These are phyloP conservation scores for Centropyge bicolor DNA, from an alignment of 2,797 vertebrate species.

Conservation along the genomic window DNA sequence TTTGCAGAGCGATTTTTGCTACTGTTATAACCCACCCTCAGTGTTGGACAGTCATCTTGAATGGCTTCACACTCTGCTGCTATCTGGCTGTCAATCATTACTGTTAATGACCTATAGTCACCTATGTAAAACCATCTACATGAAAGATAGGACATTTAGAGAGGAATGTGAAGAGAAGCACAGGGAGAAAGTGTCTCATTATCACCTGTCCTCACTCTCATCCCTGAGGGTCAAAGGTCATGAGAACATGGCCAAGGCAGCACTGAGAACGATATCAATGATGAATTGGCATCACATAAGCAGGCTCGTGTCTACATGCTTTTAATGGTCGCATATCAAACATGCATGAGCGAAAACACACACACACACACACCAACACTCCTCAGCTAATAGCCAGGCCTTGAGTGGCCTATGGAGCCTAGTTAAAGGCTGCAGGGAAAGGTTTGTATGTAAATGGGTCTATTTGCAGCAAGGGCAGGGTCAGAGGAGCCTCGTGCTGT, in stretches of 20 bases:
- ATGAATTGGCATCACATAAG: not conserved
- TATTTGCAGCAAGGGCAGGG: conserved; percentile 53
- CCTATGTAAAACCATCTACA: conserved; percentile 1
- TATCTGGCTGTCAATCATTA: not conserved
- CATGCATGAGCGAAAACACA: not conserved
- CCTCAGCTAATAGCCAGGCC: conserved; percentile 29
- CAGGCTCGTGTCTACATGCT: not conserved
- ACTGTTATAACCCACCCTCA: not conserved
- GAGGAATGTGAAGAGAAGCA: not conserved
- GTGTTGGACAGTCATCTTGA: not conserved
- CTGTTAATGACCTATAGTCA: not conserved
- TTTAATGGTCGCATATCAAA: conserved; percentile 2
- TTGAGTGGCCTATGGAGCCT: conserved; percentile 37
- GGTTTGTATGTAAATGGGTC: conserved; percentile 64
- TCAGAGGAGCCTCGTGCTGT: conserved; percentile 47
- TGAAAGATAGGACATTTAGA: not conserved
- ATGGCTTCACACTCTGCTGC: not conserved
- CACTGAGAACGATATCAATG: not conserved
- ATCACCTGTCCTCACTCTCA: not conserved
- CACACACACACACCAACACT: conserved; percentile 16
- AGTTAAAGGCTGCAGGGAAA: conserved; percentile 49
- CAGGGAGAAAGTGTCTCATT: conserved; percentile 4
- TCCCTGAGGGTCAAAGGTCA: conserved; percentile 28
- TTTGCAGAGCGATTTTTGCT: conserved; percentile 19
- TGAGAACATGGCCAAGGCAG: conserved; percentile 2